Evolutionary conservation across 2,797 vertebrate genomes (phyloP).

Genomic region (Enteromius argenteus): DNA sequence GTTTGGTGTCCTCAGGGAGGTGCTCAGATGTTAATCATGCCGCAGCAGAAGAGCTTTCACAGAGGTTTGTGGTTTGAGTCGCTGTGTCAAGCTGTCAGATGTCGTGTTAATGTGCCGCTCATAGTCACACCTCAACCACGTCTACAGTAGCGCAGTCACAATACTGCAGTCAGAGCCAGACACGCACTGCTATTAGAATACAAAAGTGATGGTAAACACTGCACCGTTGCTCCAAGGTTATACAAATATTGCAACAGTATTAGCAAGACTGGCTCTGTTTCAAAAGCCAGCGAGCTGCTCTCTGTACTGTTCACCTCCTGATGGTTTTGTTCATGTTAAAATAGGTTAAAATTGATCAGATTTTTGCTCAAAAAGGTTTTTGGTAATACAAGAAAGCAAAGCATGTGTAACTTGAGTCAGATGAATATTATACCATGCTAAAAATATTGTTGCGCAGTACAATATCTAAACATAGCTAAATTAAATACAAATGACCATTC

Average conservation of each 20-base stretch:
- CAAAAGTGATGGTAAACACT: neutral
- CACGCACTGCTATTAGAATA: neutral
- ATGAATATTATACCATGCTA: no score
- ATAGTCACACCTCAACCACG: neutral
- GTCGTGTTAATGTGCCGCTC: neutral
- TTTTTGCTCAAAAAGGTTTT: neutral
- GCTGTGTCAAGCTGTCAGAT: neutral
- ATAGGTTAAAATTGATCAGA: neutral
- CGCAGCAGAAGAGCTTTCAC: neutral
- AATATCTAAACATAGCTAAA: neutral
- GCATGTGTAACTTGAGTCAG: neutral
- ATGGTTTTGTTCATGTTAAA: neutral
- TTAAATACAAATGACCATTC: no score
- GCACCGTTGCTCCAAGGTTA: conserved; percentile 9
- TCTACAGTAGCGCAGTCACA: neutral
- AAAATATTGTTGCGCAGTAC: neutral
- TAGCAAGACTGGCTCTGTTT: neutral
- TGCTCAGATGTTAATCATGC: conserved; percentile 9
- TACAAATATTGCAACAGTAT: neutral
- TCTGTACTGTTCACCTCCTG: neutral
- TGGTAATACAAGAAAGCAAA: neutral
- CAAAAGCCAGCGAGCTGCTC: neutral
- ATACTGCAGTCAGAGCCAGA: neutral
- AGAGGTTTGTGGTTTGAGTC: neutral
- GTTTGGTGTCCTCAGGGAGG: neutral